Evolutionary conservation across 2,113 vertebrate genomes (phyloP).

Genomic region (Gobio gobio): DNA sequence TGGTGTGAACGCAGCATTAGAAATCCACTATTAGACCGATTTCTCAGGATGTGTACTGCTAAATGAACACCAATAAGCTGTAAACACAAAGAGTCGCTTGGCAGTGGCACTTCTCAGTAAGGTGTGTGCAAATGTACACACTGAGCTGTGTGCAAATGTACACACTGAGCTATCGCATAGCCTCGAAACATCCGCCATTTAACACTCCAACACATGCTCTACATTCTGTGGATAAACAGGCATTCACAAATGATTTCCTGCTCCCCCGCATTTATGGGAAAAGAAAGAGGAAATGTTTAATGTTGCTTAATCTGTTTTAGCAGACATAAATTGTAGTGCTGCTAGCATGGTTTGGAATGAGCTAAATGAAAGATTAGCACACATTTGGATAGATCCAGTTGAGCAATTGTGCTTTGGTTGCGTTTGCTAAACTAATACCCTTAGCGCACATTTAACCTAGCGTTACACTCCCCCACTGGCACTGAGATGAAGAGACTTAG

Average conservation of each 20-base stretch:
- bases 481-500: not conserved
- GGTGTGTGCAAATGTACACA: slow-evolving; percentile 4
- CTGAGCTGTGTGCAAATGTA: not conserved
- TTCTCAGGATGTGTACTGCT: not conserved
- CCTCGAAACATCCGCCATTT: not conserved
- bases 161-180: not conserved
- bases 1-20: no score
- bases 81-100: not conserved
- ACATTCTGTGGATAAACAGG: not conserved
- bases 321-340: not conserved
- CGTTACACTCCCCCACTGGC: not conserved
- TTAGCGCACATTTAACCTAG: not conserved
- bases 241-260: slow-evolving; percentile 15
- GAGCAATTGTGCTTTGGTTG: slow-evolving; percentile 3
- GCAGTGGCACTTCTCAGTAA: not conserved
- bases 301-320: not conserved
- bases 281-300: slow-evolving; percentile 13
- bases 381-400: not conserved
- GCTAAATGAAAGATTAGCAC: slow-evolving; percentile 39
- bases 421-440: not conserved
- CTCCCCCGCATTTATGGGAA: not conserved
- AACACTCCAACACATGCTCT: not conserved
- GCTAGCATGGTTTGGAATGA: not conserved
- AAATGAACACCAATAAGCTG: not conserved
- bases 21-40: not conserved